Conservation (phyloP, 2,888 invertebrate species). For the Dione juno region DNA sequence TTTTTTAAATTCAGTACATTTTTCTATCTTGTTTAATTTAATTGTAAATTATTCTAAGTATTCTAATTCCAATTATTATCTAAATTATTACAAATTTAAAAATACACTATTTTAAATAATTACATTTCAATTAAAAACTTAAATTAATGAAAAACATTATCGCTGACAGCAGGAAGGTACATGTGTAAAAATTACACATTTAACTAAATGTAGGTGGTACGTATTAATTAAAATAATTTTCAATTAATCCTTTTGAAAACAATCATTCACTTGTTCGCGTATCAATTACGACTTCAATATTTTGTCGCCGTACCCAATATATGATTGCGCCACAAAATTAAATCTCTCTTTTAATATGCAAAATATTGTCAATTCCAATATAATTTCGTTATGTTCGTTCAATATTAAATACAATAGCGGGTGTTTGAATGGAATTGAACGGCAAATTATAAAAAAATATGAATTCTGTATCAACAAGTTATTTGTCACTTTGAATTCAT, state of each 20-base stretch:
- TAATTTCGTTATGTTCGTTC: slow-evolving; percentile 42
- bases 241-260: slow-evolving; percentile 41
- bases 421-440: slow-evolving; percentile 41
- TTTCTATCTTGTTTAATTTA: too few relatives aligned
- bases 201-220: neutral
- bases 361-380: slow-evolving; percentile 40
- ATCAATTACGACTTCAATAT: slow-evolving; percentile 45
- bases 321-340: slow-evolving; percentile 42
- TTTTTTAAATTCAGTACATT: too few relatives aligned
- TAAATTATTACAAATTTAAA: neutral
- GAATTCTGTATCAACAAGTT: slow-evolving; percentile 23
- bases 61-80: neutral
- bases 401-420: slow-evolving; percentile 37
- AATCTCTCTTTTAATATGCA: slow-evolving; percentile 46
- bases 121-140: neutral
- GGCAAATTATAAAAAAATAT: slow-evolving; percentile 42
- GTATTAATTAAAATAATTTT: slow-evolving; percentile 36
- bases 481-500: slow-evolving; percentile 12
- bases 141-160: slow-evolving; percentile 19
- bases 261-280: slow-evolving; percentile 41
- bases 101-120: neutral
- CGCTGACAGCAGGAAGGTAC: slow-evolving; percentile 10
- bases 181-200: slow-evolving; percentile 17
- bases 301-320: slow-evolving; percentile 36
- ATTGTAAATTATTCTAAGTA: neutral